phyloP scores from a whole-genome alignment of 2,888 invertebrate species.

The Lottia gigantea region DNA sequence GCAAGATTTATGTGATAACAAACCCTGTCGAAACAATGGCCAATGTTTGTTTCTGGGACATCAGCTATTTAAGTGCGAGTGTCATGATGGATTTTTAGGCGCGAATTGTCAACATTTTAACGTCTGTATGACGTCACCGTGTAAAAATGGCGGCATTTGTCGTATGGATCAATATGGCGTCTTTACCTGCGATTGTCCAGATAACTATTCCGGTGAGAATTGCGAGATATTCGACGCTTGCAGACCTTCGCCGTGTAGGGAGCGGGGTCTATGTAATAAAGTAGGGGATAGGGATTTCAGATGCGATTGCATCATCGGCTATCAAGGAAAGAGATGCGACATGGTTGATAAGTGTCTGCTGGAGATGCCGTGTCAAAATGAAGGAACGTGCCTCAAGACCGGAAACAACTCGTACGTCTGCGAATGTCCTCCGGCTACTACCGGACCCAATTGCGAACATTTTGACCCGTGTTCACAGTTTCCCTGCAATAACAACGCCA shows the following conservation, averaged over 20 bases:
- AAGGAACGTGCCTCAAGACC: constrained; percentile 50
- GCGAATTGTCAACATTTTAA: constrained; percentile 40
- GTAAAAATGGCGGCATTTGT: constrained; percentile 47
- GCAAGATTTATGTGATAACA: constrained; percentile 39
- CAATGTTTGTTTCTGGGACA: constrained; percentile 40
- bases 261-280: constrained; percentile 25
- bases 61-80: constrained; percentile 41
- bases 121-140: constrained; percentile 38
- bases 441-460: constrained; percentile 38
- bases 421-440: constrained; percentile 36
- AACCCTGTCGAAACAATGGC: constrained; percentile 47
- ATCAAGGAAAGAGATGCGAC: constrained; percentile 48
- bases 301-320: constrained; percentile 54
- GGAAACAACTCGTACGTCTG: constrained; percentile 41
- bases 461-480: constrained; percentile 42
- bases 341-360: constrained; percentile 43
- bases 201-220: constrained; percentile 33
- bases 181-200: constrained; percentile 48
- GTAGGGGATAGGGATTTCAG: constrained; percentile 23
- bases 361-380: constrained; percentile 54
- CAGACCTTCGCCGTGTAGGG: constrained; percentile 40
- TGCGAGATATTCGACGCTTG: constrained; percentile 44
- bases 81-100: constrained; percentile 40
- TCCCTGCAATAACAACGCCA: constrained; percentile 49
- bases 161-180: constrained; percentile 33